phyloP scores from a whole-genome alignment of 2,113 vertebrate genomes.

The Campylomormyrus numenius region DNA sequence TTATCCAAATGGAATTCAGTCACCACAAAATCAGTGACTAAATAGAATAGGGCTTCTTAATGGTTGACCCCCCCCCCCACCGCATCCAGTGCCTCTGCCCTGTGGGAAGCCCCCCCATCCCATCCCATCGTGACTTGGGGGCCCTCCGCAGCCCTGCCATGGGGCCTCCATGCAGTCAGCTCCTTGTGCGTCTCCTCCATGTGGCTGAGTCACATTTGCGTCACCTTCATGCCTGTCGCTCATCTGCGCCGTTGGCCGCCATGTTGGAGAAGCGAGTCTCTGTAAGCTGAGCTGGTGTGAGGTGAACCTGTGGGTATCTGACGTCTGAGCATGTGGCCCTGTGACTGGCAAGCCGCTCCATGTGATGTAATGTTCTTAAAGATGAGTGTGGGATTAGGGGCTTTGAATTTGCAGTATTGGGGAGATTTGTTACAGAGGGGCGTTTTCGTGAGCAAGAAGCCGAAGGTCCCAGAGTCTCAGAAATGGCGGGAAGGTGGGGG shows the following conservation, averaged over 20 bases:
- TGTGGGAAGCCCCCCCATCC: background rate
- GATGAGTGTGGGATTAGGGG: background rate
- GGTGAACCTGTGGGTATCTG: background rate
- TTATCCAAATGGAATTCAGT: background rate
- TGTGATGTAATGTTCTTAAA: background rate
- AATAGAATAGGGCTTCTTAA: background rate
- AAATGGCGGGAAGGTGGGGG: background rate
- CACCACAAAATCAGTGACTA: background rate
- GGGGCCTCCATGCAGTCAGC: background rate
- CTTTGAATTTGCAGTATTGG: background rate
- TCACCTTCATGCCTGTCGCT: background rate
- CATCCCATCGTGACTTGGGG: background rate
- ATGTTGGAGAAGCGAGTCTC: background rate
- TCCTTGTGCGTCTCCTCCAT: background rate
- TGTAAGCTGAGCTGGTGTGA: background rate
- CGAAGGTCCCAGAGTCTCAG: background rate
- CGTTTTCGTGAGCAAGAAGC: background rate
- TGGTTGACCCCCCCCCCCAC: background rate
- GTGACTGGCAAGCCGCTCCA: background rate
- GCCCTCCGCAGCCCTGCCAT: background rate
- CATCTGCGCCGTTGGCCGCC: background rate
- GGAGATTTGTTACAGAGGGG: background rate
- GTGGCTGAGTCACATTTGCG: background rate
- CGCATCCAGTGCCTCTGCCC: background rate
- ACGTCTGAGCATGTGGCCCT: background rate